Conservation (phyloP, 2,888 invertebrate genomes). For the Allacma fusca region DNA sequence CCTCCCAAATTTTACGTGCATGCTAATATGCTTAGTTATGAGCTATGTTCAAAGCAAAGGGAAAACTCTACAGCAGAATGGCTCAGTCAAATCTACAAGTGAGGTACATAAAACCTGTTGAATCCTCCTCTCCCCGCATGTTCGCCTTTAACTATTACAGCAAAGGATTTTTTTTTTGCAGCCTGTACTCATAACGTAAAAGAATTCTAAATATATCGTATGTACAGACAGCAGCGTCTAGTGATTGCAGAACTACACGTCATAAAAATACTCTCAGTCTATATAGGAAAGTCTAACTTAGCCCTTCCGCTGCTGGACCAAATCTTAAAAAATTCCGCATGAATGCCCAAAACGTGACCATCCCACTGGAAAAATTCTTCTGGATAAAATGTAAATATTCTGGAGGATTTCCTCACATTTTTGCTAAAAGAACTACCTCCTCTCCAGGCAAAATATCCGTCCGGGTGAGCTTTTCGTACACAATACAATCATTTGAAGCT, state of each 20-base stretch:
- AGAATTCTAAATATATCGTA: neutral
- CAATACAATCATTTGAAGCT: neutral
- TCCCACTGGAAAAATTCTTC: neutral
- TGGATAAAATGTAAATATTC: neutral
- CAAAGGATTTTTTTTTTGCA: neutral
- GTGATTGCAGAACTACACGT: too few relatives aligned
- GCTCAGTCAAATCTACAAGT: neutral
- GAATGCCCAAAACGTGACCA: neutral
- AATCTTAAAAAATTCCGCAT: neutral
- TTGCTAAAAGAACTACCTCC: too few relatives aligned
- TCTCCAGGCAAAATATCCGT: too few relatives aligned
- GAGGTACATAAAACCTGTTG: slow-evolving; percentile 30
- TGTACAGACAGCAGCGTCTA: too few relatives aligned
- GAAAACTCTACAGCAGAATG: too few relatives aligned
- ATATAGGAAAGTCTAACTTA: too few relatives aligned
- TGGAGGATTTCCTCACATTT: neutral
- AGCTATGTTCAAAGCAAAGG: too few relatives aligned
- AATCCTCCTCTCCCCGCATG: slow-evolving; percentile 21
- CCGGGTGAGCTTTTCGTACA: too few relatives aligned
- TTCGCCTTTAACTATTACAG: neutral
- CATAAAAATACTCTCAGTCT: too few relatives aligned
- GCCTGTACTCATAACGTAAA: neutral
- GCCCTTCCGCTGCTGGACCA: neutral
- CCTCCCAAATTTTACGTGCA: neutral
- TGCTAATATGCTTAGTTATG: neutral